A percentile compares a stretch with the other conserved stretches of the same genome.
Evolutionary conservation across 2,113 vertebrate genomes (phyloP).

Genomic region (human): GRCh38 chr16:61430001-61430500

Average conservation of each 20-base stretch:
- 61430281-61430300: not conserved
- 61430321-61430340: not conserved
- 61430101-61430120: not conserved
- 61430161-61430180: not conserved
- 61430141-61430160: accelerated
- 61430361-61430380: not conserved
- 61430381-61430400: not conserved
- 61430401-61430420: not conserved
- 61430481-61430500: not conserved
- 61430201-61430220: not conserved
- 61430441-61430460: not conserved
- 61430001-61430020: not conserved
- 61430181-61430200: accelerated
- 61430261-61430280: not conserved
- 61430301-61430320: not conserved
- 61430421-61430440: not conserved
- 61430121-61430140: not conserved
- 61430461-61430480: not conserved
- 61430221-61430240: not conserved
- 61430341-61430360: not conserved
- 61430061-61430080: not conserved
- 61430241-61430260: not conserved
- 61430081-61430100: not conserved
- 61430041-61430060: not conserved
- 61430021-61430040: not conserved